Evolutionary conservation across 1,140 invertebrate species (phyloP).

Genomic region (Penaeus japonicus): DNA sequence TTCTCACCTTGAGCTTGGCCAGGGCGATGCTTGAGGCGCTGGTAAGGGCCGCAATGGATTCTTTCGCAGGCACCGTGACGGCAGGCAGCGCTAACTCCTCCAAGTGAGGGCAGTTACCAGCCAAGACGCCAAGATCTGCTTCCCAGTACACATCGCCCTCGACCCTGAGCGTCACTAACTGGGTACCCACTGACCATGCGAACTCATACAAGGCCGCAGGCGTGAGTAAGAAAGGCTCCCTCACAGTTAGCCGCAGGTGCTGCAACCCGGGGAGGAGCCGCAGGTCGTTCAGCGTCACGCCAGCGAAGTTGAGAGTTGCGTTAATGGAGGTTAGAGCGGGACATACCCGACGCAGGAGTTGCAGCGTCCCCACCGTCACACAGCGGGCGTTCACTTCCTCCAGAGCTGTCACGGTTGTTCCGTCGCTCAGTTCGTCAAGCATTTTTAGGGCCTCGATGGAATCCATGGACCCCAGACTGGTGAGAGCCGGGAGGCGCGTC

Average conservation of each 20-base stretch:
- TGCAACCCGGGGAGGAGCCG: conserved; percentile 39
- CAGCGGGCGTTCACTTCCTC: conserved; percentile 52
- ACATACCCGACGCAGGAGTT: conserved; percentile 47
- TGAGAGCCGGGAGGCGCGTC: conserved; percentile 40
- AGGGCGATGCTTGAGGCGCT: conserved; percentile 32
- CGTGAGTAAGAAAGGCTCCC: conserved; percentile 53
- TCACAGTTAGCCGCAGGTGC: conserved; percentile 47
- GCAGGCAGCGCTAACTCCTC: conserved; percentile 53
- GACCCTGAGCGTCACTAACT: conserved; percentile 43
- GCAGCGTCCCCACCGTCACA: conserved; percentile 45
- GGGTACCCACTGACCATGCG: conserved; percentile 50
- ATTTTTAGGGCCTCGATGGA: conserved; percentile 48
- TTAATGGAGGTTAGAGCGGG: conserved; percentile 40
- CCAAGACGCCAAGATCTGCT: conserved; percentile 51
- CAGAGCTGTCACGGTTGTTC: conserved; percentile 17
- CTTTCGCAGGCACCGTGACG: conserved; percentile 50
- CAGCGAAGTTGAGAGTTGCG: conserved; percentile 49
- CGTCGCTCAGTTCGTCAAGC: conserved; percentile 43
- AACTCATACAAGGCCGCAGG: conserved; percentile 50
- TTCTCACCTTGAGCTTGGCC: conserved; percentile 28
- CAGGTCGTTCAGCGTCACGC: conserved; percentile 55
- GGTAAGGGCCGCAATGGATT: conserved; percentile 47
- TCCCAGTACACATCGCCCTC: conserved; percentile 58
- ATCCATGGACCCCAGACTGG: conserved; percentile 48
- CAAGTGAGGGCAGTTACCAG: conserved; percentile 49